These are phyloP conservation scores for Criorhina ranunculi DNA, from an alignment of 2,888 invertebrate species.

Conservation along the genomic window DNA sequence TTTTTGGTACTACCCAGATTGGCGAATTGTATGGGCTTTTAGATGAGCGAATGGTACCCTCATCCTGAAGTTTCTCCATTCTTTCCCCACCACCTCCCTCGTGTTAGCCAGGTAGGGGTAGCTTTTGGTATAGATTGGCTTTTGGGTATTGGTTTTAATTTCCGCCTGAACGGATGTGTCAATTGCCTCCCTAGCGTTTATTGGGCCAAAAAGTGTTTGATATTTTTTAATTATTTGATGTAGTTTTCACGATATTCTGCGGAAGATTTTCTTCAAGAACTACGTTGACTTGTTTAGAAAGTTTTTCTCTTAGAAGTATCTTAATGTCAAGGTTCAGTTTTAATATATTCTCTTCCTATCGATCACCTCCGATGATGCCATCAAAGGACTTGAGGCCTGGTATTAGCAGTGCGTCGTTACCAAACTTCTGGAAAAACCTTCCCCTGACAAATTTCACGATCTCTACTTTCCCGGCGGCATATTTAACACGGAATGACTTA, in stretches of 20 bases:
- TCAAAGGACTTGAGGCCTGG: not conserved
- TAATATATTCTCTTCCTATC: conserved; percentile 6
- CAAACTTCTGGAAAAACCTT: not conserved
- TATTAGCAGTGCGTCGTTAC: not conserved
- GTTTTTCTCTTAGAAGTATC: conserved; percentile 42
- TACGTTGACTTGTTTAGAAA: conserved; percentile 33
- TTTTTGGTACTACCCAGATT: conserved; percentile 77
- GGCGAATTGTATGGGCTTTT: conserved; percentile 78
- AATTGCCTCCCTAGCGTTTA: conserved; percentile 1
- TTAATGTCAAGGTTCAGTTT: conserved; percentile 25
- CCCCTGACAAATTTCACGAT: not conserved
- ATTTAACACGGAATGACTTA: conserved; percentile 4
- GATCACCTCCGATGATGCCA: not conserved
- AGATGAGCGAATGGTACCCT: conserved; percentile 79
- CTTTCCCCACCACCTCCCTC: conserved; percentile 80
- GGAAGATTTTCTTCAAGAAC: conserved; percentile 15
- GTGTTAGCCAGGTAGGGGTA: conserved; percentile 81
- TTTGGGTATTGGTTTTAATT: conserved; percentile 50
- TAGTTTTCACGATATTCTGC: not conserved
- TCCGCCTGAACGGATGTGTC: conserved; percentile 36
- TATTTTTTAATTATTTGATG: not conserved
- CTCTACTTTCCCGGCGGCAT: conserved; percentile 3
- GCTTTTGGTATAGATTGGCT: conserved; percentile 80
- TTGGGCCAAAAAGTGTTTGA: conserved; percentile 20
- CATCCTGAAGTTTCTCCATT: conserved; percentile 79